phyloP scores from a whole-genome alignment of 2,113 vertebrate species.

The Chascanopsetta lugubris region DNA sequence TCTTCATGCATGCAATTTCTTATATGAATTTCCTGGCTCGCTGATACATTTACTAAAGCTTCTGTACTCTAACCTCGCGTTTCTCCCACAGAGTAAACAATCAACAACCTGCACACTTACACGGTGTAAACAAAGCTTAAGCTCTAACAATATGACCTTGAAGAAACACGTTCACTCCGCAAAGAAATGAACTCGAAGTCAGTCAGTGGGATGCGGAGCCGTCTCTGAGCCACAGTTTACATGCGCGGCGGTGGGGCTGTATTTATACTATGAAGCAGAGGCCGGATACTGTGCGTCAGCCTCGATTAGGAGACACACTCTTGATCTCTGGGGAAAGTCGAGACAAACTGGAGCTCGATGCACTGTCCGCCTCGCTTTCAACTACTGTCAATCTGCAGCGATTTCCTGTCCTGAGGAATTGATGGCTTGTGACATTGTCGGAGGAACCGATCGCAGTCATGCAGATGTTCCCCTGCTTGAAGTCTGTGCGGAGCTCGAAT shows the following conservation, averaged over 20 bases:
- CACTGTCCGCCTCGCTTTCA: conserved; percentile 34
- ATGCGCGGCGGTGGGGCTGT: conserved; percentile 51
- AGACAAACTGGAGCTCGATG: conserved; percentile 36
- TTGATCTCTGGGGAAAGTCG: conserved; percentile 38
- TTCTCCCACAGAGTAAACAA: conserved; percentile 1
- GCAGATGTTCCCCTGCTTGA: conserved; percentile 1
- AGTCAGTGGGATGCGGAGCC: conserved; percentile 29
- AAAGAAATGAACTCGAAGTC: conserved; percentile 35
- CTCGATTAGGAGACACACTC: conserved; percentile 29
- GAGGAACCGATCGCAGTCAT: background rate
- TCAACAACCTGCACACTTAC: background rate
- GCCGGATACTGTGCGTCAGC: conserved; percentile 30
- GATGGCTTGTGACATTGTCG: conserved; percentile 15
- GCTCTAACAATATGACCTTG: background rate
- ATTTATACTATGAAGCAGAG: conserved; percentile 52
- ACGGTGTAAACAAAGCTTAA: background rate
- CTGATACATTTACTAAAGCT: conserved; percentile 1
- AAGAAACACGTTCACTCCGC: background rate
- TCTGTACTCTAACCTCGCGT: background rate
- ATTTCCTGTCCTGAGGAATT: conserved; percentile 24
- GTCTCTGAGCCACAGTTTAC: conserved; percentile 39
- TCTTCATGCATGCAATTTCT: background rate
- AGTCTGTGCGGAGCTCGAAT: background rate
- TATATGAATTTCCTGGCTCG: background rate
- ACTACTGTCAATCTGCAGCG: conserved; percentile 25